These are phyloP conservation scores for Syngnathus rostellatus DNA, from an alignment of 2,797 vertebrate genomes.

Conservation along the genomic window DNA sequence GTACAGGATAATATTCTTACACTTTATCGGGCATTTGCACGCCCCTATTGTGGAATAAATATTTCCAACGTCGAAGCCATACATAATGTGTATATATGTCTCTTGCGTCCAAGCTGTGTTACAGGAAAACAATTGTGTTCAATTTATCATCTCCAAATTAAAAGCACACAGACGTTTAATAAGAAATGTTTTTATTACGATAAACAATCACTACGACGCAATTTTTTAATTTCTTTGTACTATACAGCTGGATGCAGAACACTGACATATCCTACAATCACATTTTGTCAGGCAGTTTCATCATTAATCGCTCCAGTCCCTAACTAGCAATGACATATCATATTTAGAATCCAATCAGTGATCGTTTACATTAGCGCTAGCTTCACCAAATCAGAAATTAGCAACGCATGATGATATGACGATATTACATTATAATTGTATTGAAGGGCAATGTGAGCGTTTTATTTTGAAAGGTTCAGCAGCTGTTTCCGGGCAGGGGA, in stretches of 20 bases:
- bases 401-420: background rate
- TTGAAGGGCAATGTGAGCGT: background rate
- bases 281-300: background rate
- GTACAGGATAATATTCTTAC: too few species aligned
- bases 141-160: background rate
- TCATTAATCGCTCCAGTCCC: background rate
- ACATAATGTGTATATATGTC: too few species aligned
- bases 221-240: too few species aligned
- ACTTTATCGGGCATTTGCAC: too few species aligned
- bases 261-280: background rate
- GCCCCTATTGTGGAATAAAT: too few species aligned
- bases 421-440: background rate
- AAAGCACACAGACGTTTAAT: background rate
- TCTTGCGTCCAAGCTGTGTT: background rate
- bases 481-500: slow-evolving; percentile 9
- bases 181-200: too few species aligned
- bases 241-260: too few species aligned
- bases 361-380: too few species aligned
- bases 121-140: background rate
- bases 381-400: background rate
- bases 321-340: background rate
- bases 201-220: too few species aligned
- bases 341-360: background rate
- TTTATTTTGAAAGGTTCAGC: slow-evolving; percentile 29
- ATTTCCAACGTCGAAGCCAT: too few species aligned